A percentile compares a stretch with the other conserved stretches of the same genome.
phyloP scores from a whole-genome alignment of 2,888 invertebrate genomes.

The Ormyrus rosae region DNA sequence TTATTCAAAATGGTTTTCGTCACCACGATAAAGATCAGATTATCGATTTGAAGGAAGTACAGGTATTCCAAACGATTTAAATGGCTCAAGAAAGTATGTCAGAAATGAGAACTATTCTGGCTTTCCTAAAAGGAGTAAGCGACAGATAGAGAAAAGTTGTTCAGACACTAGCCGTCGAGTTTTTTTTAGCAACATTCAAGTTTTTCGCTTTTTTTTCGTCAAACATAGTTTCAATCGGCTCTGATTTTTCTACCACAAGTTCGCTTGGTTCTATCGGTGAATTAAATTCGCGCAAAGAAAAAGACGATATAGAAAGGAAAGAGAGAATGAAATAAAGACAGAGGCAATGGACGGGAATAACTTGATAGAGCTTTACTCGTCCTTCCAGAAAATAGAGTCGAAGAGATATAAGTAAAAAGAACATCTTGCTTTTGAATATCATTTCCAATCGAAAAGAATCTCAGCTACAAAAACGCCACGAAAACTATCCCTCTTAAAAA shows the following conservation, averaged over 20 bases:
- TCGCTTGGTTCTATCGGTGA: neutral
- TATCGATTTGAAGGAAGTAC: constrained; percentile 33
- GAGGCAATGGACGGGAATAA: constrained; percentile 27
- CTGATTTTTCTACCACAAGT: neutral
- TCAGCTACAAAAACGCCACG: too few species aligned
- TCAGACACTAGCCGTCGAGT: too few species aligned
- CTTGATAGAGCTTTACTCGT: constrained; percentile 29
- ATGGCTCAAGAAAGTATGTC: constrained; percentile 60
- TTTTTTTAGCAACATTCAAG: too few species aligned
- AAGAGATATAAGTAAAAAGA: neutral
- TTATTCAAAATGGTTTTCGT: too few species aligned
- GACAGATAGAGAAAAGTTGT: neutral
- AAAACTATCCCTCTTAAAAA: too few species aligned
- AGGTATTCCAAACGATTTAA: constrained; percentile 49
- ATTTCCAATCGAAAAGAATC: too few species aligned
- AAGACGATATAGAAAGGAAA: neutral
- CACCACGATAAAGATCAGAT: too few species aligned
- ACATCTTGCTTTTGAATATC: neutral
- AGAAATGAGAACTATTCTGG: constrained; percentile 61
- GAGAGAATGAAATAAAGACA: constrained; percentile 8
- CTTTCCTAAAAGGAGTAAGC: constrained; percentile 54
- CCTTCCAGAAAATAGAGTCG: constrained; percentile 36
- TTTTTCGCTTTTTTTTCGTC: neutral
- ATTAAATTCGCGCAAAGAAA: too few species aligned
- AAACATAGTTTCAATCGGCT: constrained; percentile 15